Evolutionary conservation across 2,888 invertebrate species (phyloP).

Genomic region (Harmothoe impar): DNA sequence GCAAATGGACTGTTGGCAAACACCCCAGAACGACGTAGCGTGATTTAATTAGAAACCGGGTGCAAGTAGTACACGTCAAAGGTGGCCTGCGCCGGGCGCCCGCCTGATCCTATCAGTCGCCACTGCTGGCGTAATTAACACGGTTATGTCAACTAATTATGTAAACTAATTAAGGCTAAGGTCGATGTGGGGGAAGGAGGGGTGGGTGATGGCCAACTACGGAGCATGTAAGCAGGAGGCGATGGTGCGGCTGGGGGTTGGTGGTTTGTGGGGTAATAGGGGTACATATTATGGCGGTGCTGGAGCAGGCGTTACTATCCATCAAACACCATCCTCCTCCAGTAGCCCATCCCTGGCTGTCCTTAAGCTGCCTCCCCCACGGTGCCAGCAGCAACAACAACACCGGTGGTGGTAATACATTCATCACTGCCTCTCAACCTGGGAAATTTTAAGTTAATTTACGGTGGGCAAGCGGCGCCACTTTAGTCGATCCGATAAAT

Average conservation of each 20-base stretch:
- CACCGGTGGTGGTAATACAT: not conserved
- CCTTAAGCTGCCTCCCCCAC: not conserved
- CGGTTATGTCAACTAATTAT: constrained; percentile 60
- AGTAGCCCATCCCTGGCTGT: not conserved
- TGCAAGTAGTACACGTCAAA: constrained; percentile 36
- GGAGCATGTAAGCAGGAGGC: not conserved
- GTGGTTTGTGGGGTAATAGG: constrained; percentile 16
- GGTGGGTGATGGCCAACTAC: not conserved
- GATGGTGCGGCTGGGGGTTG: not conserved
- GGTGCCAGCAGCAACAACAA: not conserved
- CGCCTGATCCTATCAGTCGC: not conserved
- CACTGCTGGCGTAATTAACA: constrained; percentile 15
- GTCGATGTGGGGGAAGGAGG: not conserved
- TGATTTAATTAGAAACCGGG: constrained; percentile 35
- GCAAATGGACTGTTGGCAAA: constrained; percentile 52
- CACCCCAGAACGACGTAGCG: not conserved
- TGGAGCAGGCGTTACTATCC: not conserved
- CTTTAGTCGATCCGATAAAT: constrained; percentile 8
- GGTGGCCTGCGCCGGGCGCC: constrained; percentile 34
- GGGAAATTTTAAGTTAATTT: constrained; percentile 8
- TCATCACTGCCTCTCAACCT: constrained; percentile 39
- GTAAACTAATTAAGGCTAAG: constrained; percentile 11
- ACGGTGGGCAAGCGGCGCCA: not conserved
- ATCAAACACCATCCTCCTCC: not conserved
- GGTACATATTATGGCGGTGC: not conserved